Percentiles rank a stretch among this genome's conserved stretches.
Conservation (phyloP, 2,113 vertebrate species). For the Murina feae region DNA sequence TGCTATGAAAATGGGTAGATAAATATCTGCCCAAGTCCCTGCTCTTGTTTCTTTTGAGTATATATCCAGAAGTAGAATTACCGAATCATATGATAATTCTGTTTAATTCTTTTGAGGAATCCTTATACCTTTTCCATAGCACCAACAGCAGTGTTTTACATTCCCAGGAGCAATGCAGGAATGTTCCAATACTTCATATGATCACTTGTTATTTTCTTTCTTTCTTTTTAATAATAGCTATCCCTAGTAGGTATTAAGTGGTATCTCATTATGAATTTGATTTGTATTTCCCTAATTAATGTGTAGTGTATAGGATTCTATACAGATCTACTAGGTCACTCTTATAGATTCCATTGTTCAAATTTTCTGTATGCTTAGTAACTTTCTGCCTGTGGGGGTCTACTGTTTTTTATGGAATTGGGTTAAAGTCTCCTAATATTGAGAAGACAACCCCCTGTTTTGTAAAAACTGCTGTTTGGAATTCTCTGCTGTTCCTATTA, state of each 20-base stretch:
- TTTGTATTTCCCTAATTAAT: not conserved
- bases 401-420: conserved; percentile 7
- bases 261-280: not conserved
- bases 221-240: not conserved
- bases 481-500: no score
- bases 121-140: not conserved
- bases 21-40: not conserved
- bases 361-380: not conserved
- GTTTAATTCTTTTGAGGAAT: not conserved
- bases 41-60: not conserved
- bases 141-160: not conserved
- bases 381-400: not conserved
- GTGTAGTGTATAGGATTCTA: not conserved
- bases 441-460: no score
- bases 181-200: not conserved
- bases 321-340: not conserved
- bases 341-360: not conserved
- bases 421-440: not conserved
- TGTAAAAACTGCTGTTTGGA: no score
- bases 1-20: not conserved
- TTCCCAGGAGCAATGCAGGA: not conserved
- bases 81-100: not conserved
- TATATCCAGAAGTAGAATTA: not conserved
- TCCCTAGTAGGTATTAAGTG: not conserved
- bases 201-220: not conserved